Base-by-base conservation (phyloP, 2,797 vertebrate species). In the Bradypodion pumilum region DNA sequence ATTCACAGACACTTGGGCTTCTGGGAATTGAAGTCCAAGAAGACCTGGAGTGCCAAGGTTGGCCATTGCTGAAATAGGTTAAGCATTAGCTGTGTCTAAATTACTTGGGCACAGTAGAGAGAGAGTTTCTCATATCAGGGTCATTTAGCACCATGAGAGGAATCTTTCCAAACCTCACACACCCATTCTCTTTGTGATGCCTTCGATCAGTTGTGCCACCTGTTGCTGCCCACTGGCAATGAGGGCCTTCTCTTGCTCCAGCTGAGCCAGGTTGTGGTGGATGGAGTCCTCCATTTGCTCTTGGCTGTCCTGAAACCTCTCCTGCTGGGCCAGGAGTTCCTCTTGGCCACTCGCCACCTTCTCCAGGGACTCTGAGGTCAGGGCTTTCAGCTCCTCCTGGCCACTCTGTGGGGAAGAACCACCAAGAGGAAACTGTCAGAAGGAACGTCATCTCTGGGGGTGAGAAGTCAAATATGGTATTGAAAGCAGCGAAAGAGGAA, bases 291-390 rank as follows among this genome's bases (percentile, higher is more conserved):
- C 96, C 90, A 96, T 91, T n/a, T 94, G 92, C 29, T 92, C 90
- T 78, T 97, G 96, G 42, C 95, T 95, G 27, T 93, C 90, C 10
- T 90, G 86, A 40, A 96, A 91, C 21, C 44, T 86, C 44, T 94
- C 95, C 89, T 95, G 96, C 70, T 96, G 96, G 44, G 87, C 74
- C 84, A 96, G 95, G 65, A 98, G 92, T 6, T 91, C 87, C 2
- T 90, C 84, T 91, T 97, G 97, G 2, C 97, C 95, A 35, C 95
- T 92, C 66, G 96, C 83, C 80, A 97, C 93, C 89, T 94, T 96
- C 80, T 97, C 95, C 79, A 98, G 86, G 0, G 97, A 97, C 4
- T 96, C 96, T 0, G 96, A 83, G 0, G 97, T 97, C 92, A 97
- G 89, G 7, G 96, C 95, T 86, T 93, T 94, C 87, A 97, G 89